Base-by-base conservation (phyloP, 2,113 vertebrate species). In the Heliornis fulica region DNA sequence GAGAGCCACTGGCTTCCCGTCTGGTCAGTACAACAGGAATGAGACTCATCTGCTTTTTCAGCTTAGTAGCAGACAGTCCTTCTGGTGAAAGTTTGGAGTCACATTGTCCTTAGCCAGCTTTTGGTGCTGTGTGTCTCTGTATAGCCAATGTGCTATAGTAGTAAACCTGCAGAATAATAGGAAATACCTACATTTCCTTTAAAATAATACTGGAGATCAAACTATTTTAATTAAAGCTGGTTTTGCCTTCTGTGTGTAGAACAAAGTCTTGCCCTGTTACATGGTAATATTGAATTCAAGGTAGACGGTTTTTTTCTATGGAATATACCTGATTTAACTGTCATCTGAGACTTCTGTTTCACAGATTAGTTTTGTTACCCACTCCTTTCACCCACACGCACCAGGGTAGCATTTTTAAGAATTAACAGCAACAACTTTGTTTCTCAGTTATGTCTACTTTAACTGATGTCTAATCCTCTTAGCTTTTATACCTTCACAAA, bases 381-480 rank as follows among this genome's bases (percentile, higher is more conserved):
- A 78, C 31, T 74, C 46, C 20, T 81, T 60, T 84, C 34, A 43
- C 28, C 16, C 3, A 0, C 46, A 53, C 0, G 9, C 40, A 38
- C 64, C 31, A 32, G 69, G 48, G 26, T 61, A 97, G 53, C 76
- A 43, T 78, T 96, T 95, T 93, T 88, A 94, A 94, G 97, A 96
- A 95, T 68, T 82, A 98, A 97, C 93, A 97, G 89, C 81, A 94
- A 79, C 60, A 96, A 94, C 87, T 96, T 95, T 96, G 85, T 97
- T 97, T 94, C 86, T 93, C 91, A 64, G 87, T 83, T 93, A 70
- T 82, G 88, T 89, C 87, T 95, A 90, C 79, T 97, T 97, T 97
- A 97, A 97, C 97, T 96, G 97, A 97, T 82, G 94, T 72, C 46
- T 98, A 98, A 98, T 98, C 98, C 94, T 97, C 96, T 97, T 98